Percentiles rank a stretch among this genome's conserved stretches.
Conservation (phyloP, 2,888 invertebrate species). For the Desoria tigrina region DNA sequence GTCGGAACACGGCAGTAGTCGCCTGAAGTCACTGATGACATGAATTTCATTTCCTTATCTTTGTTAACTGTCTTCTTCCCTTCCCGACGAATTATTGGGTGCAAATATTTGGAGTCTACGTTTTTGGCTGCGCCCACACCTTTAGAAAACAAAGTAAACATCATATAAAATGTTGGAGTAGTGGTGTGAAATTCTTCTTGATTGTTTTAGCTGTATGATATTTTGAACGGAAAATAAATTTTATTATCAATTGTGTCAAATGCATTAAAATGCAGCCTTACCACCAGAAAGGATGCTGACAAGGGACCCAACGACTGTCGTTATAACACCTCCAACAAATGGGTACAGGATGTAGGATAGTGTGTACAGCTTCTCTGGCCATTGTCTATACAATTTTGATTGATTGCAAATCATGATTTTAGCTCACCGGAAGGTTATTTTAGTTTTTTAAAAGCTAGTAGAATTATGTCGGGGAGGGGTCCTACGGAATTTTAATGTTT, state of each 20-base stretch:
- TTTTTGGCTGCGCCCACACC: constrained; percentile 28
- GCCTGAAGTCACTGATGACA: constrained; percentile 16
- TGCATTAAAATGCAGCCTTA: too few relatives aligned
- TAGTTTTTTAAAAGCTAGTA: not conserved
- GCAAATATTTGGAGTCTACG: constrained; percentile 43
- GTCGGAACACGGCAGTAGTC: constrained; percentile 26
- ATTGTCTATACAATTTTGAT: constrained; percentile 38
- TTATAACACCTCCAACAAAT: constrained; percentile 44
- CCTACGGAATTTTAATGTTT: too few relatives aligned
- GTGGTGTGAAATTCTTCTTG: too few relatives aligned
- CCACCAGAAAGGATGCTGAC: constrained; percentile 26
- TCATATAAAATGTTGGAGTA: not conserved
- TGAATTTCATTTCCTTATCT: constrained; percentile 26
- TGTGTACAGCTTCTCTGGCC: constrained; percentile 47
- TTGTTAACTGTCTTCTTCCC: not conserved
- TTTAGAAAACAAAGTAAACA: constrained; percentile 20
- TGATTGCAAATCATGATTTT: constrained; percentile 1
- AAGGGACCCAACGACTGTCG: constrained; percentile 28
- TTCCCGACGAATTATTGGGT: constrained; percentile 34
- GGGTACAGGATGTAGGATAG: constrained; percentile 46
- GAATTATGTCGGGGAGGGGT: too few relatives aligned
- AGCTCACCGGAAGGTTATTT: not conserved
- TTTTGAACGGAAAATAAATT: too few relatives aligned
- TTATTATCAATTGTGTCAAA: too few relatives aligned
- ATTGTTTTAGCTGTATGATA: too few relatives aligned